Base-by-base conservation (phyloP, 1,140 invertebrate species). In the Drosophila kurseongensis region DNA sequence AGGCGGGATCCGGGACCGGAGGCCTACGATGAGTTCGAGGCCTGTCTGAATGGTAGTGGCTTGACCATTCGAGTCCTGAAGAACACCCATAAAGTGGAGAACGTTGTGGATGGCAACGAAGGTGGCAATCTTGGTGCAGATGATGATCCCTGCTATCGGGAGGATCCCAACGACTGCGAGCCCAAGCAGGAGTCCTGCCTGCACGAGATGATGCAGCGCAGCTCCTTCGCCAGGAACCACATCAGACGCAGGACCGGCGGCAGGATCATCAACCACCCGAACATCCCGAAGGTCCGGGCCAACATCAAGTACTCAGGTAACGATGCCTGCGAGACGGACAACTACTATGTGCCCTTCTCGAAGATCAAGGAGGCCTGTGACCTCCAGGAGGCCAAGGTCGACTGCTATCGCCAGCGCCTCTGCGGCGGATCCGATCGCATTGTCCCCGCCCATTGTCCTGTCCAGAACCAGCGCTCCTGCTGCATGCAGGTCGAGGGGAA, bases 1-100 rank as follows among this genome's bases (percentile, higher is more conserved):
- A 71, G 55, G 16, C 84, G 77, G 4, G 88, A 91, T 54, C 84
- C 88, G 8, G 83, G 85, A 12, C 83, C 91, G 4, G 91, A 92
- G n/a, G 91, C 90, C 0, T 92, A 91, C 13, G 91, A 92, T 16
- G 91, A 92, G 61, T 92, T 92, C 56, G 91, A 92, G 54, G 91
- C 91, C 9, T 90, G 91, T 12, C 72, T 92, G 0, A 92, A 92
- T 68, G 91, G 91, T 51, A 92, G 91, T 58, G 91, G 91, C 0
- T 60, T 92, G 32, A 82, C 88, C 27, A 92, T 92, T 35, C 89
- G 91, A 0, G 91, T 92, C 5, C 59, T 92, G 3, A 92, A 92
- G 75, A 81, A 92, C 23, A 91, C 85, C n/a, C 90, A 92, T 57
- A 77, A 81, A 51, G 91, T 92, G 41, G 76, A 92, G 55, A 82